Conservation (phyloP, 2,797 vertebrate species). For the Rhadinocentrus ornatus region DNA sequence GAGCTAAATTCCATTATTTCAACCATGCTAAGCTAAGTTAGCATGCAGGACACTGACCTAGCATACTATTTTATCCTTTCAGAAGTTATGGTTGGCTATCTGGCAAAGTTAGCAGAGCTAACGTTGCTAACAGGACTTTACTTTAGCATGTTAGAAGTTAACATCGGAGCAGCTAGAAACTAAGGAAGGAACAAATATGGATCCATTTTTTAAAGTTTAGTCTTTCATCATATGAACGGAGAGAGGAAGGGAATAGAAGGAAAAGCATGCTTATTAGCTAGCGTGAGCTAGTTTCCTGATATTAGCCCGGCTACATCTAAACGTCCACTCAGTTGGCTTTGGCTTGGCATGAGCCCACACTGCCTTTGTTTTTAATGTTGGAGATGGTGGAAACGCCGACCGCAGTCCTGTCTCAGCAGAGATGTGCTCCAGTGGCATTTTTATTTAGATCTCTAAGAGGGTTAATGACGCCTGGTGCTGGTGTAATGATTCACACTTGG, state of each 20-base stretch:
- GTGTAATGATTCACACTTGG: constrained; percentile 43
- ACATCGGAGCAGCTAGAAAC: background rate
- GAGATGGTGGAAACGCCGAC: constrained; percentile 4
- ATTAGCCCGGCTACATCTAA: background rate
- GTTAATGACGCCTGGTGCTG: constrained; percentile 51
- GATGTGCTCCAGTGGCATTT: constrained; percentile 7
- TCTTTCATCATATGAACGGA: background rate
- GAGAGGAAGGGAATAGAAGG: background rate
- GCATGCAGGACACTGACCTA: no score
- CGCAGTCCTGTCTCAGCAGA: background rate
- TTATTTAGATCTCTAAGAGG: constrained; percentile 48
- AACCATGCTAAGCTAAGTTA: no score
- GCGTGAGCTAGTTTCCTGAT: background rate
- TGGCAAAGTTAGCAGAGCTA: no score
- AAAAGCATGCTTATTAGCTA: no score
- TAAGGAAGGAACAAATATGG: background rate
- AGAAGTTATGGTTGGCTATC: no score
- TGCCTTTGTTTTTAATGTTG: background rate
- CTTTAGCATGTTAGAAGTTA: no score
- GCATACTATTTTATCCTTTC: no score
- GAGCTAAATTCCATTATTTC: background rate
- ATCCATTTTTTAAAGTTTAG: background rate
- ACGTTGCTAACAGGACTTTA: no score
- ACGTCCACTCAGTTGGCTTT: background rate
- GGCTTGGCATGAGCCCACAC: background rate